phyloP scores from a whole-genome alignment of 2,797 vertebrate species.

The Tokudaia tokunoshimensis region DNA sequence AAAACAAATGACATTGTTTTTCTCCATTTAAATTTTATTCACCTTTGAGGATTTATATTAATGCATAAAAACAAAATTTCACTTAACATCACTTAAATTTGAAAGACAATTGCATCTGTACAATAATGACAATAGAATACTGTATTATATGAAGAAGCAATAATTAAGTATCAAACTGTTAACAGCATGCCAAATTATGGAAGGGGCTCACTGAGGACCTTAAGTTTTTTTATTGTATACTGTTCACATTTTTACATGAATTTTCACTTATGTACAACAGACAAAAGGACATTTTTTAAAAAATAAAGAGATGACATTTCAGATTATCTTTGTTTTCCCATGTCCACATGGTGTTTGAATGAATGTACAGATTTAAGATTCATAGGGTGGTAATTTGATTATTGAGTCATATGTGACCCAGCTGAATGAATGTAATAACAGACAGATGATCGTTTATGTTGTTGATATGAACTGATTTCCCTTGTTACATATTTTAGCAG shows the following conservation, averaged over 20 bases:
- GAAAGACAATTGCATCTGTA: constrained; percentile 30
- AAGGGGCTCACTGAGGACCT: not conserved
- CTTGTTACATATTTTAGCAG: constrained; percentile 76
- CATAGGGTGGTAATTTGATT: constrained; percentile 83
- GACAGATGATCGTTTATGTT: constrained; percentile 76
- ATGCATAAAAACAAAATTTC: constrained; percentile 57
- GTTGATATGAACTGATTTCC: constrained; percentile 76
- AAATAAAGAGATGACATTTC: constrained; percentile 67
- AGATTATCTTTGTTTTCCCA: constrained; percentile 73
- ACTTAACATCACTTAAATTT: constrained; percentile 50
- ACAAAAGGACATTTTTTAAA: constrained; percentile 33
- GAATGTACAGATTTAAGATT: constrained; percentile 73
- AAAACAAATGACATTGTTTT: constrained; percentile 55
- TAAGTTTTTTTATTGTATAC: constrained; percentile 16
- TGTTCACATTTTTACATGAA: constrained; percentile 50
- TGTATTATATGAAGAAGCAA: constrained; percentile 48
- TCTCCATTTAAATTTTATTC: constrained; percentile 52
- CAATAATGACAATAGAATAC: constrained; percentile 51
- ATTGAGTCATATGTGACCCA: constrained; percentile 81
- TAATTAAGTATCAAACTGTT: constrained; percentile 29
- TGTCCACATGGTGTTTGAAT: constrained; percentile 48
- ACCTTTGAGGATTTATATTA: constrained; percentile 55
- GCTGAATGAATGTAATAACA: constrained; percentile 78
- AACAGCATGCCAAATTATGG: constrained; percentile 17
- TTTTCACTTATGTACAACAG: constrained; percentile 41